These are phyloP conservation scores for Gadopsis marmoratus DNA, from an alignment of 2,797 vertebrate genomes.

Conservation along the genomic window DNA sequence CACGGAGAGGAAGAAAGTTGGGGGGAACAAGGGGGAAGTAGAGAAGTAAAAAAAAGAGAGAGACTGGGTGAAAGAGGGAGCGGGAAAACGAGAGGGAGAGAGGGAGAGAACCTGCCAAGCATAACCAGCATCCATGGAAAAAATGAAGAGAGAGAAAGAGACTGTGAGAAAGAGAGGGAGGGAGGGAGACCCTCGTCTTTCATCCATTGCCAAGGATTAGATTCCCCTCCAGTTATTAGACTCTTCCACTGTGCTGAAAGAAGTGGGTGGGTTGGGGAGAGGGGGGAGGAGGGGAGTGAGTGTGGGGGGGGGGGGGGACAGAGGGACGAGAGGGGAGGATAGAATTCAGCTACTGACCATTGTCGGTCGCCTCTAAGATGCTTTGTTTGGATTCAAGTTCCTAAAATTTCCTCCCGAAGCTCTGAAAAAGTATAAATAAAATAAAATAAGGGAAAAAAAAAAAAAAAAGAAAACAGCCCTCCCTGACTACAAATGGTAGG, in stretches of 20 bases:
- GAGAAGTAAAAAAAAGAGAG: slow-evolving; percentile 34
- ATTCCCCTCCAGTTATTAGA: slow-evolving; percentile 89
- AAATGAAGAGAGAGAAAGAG: slow-evolving; percentile 77
- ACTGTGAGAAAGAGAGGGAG: slow-evolving; percentile 82
- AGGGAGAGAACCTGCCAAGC: slow-evolving; percentile 77
- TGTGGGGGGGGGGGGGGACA: slow-evolving; percentile 1
- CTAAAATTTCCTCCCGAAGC: slow-evolving; percentile 40
- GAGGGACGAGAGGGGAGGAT: slow-evolving; percentile 55
- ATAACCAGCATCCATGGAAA: slow-evolving; percentile 80
- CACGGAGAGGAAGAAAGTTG: slow-evolving; percentile 43
- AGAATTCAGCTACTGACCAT: slow-evolving; percentile 69
- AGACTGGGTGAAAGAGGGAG: slow-evolving; percentile 55
- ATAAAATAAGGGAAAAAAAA: slow-evolving; percentile 10
- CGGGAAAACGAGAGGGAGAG: slow-evolving; percentile 54
- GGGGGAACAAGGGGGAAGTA: slow-evolving; percentile 26
- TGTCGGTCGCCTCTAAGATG: slow-evolving; percentile 46
- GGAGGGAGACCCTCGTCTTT: slow-evolving; percentile 84
- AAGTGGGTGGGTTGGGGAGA: slow-evolving; percentile 77
- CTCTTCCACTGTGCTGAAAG: slow-evolving; percentile 86
- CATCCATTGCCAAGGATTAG: slow-evolving; percentile 89
- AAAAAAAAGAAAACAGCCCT: slow-evolving; percentile 46
- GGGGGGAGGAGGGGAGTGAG: slow-evolving; percentile 16
- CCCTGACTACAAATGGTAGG: slow-evolving; percentile 64
- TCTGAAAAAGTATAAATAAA: slow-evolving; percentile 31
- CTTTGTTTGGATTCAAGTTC: slow-evolving; percentile 64